Base-by-base conservation (phyloP, 2,888 invertebrate genomes). In the Elegia similella region DNA sequence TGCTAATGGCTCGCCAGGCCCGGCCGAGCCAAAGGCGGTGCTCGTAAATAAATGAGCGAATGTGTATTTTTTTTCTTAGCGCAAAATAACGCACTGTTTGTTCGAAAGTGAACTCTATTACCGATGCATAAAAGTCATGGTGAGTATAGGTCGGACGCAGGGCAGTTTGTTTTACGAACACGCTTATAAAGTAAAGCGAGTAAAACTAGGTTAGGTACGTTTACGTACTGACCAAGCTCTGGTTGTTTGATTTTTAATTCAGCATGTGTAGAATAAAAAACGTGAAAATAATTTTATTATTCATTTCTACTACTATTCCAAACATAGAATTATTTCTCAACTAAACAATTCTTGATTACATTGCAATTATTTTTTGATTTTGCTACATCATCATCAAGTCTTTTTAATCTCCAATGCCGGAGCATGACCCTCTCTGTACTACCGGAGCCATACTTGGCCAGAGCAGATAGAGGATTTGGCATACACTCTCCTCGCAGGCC, bases 41-140 rank as follows among this genome's bases (percentile, higher is more conserved):
- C 73, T 76, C 75, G 71, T 76, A 78, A 79, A 79, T 78, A 80
- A 80, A 78, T 77, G 77, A 78, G 61, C 57, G 75, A 72, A 70
- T 71, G 71, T 75, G 73, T 73, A 72, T 76, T 69, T 68, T 70
- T 72, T 62, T 61, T 65, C 57, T 55, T 17, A 16, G 52, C 17
- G 38, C 16, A 8, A 52, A 42, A n/a, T 12, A 23, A 52, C 15
- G 17, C 52, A 46, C 12, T 50, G 53, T 57, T 57, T 46, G 38
- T 44, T 59, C 46, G 55, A 60, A 59, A 13, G 60, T 60, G 52
- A 55, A 57, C 63, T 58, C 43, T 63, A 60, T 59, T 53, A 55
- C 52, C 34, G 16, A 46, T 52, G 55, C 7, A 56, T 59, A 63
- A 59, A 60, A 59, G 58, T 30, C 6, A 30, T 12, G 29, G 3